These are phyloP conservation scores for Lasioglossum oenotherae DNA, from an alignment of 2,888 invertebrate genomes.

Conservation along the genomic window DNA sequence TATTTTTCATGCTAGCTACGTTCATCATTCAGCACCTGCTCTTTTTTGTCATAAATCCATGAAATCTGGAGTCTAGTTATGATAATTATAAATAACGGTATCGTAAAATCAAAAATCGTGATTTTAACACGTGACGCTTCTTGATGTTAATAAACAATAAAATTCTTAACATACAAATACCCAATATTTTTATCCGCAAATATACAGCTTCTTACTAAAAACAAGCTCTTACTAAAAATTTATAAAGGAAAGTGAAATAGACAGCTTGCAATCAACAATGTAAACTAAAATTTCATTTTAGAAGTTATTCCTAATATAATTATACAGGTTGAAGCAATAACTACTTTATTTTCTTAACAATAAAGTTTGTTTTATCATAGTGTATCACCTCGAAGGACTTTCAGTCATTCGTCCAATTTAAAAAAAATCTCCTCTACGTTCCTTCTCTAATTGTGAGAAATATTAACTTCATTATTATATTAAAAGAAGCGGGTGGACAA, in stretches of 20 bases:
- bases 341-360: no score
- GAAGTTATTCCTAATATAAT: neutral
- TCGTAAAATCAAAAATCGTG: no score
- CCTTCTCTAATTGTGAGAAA: no score
- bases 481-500: neutral
- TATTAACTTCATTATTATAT: neutral
- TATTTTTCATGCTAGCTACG: neutral
- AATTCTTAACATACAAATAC: no score
- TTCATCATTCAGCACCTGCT: neutral
- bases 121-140: no score
- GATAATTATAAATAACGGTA: no score
- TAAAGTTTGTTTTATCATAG: neutral
- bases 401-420: neutral
- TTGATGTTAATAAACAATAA: no score
- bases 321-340: neutral
- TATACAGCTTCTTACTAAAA: neutral
- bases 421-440: neutral
- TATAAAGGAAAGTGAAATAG: neutral
- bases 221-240: neutral
- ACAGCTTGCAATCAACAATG: neutral
- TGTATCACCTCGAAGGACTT: neutral
- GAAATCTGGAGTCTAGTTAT: no score
- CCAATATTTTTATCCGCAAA: neutral
- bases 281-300: neutral
- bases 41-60: no score